Evolutionary conservation across 2,797 vertebrate genomes (phyloP).

Genomic region (Anguilla anguilla): DNA sequence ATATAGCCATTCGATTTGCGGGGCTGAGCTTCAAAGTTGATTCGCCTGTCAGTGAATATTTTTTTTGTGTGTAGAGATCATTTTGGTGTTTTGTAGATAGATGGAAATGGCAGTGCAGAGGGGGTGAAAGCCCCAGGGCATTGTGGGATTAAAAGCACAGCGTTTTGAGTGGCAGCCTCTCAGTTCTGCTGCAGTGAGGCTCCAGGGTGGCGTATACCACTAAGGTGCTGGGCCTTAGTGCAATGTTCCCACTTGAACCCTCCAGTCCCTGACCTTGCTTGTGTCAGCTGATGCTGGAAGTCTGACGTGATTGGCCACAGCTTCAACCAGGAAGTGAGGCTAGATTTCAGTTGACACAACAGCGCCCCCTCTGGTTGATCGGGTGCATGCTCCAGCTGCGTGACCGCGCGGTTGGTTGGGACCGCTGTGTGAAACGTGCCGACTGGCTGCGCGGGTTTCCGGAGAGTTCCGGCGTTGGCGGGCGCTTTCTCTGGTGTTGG

Average conservation of each 20-base stretch:
- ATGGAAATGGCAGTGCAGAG: not conserved
- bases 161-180: too few species aligned
- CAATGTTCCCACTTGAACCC: too few species aligned
- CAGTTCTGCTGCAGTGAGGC: not conserved
- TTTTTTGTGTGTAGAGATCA: not conserved
- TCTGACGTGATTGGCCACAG: not conserved
- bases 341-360: not conserved
- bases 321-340: not conserved
- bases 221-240: too few species aligned
- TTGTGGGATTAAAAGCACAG: too few species aligned
- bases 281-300: too few species aligned
- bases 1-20: not conserved
- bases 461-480: not conserved
- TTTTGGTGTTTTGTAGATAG: not conserved
- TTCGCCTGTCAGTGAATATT: not conserved
- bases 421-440: not conserved
- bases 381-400: not conserved
- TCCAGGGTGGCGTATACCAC: not conserved
- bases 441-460: not conserved
- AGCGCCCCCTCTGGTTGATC: not conserved
- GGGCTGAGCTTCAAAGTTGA: not conserved
- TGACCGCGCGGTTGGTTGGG: not conserved
- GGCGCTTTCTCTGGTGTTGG: not conserved
- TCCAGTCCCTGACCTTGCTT: too few species aligned
- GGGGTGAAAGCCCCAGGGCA: not conserved